Percentiles rank a stretch among this genome's conserved stretches.
These are phyloP conservation scores for Pseudorasbora parva DNA, from an alignment of 2,113 vertebrate genomes.

Conservation along the genomic window DNA sequence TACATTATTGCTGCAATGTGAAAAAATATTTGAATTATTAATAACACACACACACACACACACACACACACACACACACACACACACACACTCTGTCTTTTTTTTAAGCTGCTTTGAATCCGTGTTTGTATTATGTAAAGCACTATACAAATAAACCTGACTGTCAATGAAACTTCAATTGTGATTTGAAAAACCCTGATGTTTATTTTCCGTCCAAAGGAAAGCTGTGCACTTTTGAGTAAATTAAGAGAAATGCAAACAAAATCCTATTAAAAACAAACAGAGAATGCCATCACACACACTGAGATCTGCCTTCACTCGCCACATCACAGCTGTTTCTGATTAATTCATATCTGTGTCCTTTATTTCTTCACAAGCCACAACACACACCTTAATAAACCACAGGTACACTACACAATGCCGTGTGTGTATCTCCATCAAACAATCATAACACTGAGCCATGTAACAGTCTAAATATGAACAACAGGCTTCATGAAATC, in stretches of 20 bases:
- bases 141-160: slow-evolving; percentile 16
- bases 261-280: background rate
- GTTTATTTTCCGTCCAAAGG: background rate
- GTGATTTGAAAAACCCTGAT: background rate
- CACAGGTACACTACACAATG: background rate
- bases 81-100: background rate
- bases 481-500: background rate
- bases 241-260: slow-evolving; percentile 8
- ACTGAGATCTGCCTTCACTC: background rate
- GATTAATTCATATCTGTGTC: background rate
- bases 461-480: background rate
- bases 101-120: background rate
- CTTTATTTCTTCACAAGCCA: background rate
- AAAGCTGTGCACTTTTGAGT: slow-evolving; percentile 2
- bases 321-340: background rate
- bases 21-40: no score
- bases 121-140: background rate
- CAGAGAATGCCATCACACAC: background rate
- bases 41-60: no score
- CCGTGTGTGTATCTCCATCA: no score
- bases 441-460: background rate
- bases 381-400: background rate
- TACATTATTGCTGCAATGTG: no score
- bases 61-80: no score
- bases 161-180: background rate